These are phyloP conservation scores for Hyperopisus bebe DNA, from an alignment of 2,113 vertebrate genomes.

Conservation along the genomic window DNA sequence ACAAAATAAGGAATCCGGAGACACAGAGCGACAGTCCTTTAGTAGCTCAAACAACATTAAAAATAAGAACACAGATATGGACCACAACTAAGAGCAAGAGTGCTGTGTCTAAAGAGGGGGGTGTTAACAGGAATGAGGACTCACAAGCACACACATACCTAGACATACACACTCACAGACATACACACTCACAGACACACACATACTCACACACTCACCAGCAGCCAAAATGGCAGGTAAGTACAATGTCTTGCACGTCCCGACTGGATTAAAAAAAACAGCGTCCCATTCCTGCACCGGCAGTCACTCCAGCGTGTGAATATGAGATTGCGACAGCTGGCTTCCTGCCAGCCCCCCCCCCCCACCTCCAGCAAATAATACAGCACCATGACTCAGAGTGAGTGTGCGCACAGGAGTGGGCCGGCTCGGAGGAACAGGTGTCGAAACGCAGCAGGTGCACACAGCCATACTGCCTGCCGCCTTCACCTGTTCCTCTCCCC, in stretches of 20 bases:
- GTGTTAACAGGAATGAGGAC: background rate
- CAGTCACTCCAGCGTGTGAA: background rate
- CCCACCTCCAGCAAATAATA: background rate
- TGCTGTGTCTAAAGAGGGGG: background rate
- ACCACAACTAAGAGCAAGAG: background rate
- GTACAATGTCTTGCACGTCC: background rate
- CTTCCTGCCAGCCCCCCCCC: background rate
- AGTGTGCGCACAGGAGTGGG: conserved; percentile 47
- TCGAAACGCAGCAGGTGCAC: conserved; percentile 55
- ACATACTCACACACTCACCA: background rate
- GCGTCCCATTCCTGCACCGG: background rate
- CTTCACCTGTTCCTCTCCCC: conserved; percentile 51
- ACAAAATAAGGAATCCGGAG: background rate
- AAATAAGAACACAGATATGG: background rate
- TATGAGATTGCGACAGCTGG: background rate
- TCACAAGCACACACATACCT: background rate
- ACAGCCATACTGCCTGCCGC: conserved; percentile 29
- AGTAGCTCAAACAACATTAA: background rate
- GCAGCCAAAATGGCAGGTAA: background rate
- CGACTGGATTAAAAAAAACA: background rate
- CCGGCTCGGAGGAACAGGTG: conserved; percentile 49
- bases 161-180: background rate
- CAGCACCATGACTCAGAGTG: background rate
- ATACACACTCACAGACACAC: background rate
- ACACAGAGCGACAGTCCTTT: background rate